Base-by-base conservation (phyloP, 2,113 vertebrate genomes). In the Gracilinanus agilis region DNA sequence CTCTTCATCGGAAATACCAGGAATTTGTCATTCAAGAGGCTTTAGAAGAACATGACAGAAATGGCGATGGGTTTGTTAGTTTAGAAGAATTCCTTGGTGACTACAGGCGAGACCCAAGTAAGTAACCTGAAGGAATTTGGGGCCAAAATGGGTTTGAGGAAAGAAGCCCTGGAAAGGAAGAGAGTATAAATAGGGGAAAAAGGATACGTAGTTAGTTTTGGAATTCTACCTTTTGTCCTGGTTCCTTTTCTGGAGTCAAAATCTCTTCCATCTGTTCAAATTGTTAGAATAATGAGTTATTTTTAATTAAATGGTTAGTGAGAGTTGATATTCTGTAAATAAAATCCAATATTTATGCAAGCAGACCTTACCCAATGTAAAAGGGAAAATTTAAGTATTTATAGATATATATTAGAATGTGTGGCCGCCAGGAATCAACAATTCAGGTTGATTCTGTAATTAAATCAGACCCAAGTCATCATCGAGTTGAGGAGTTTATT, bases 11-110 rank as follows among this genome's bases (percentile, higher is more conserved):
- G 93, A 92, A 29, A 7, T 92, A 40, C 9, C 54, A 99, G 99
- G 99, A 99, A 92, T 99, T 99, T 97, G 99, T 99, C 75, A 99
- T 99, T 98, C 99, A 99, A 96, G 99, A 99, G 96, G 99, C 99
- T 89, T 98, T 99, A 97, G 98, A 98, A 98, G 99, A 99, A 98
- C 99, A 99, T 53, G 99, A 99, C 97, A 98, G 98, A 93, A 98
- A 99, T 92, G 98, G 99, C 90, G 99, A 99, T 97, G 99, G 99
- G 96, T 99, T 99, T 97, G 99, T 99, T 96, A 99, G 98, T 97
- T 98, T 99, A 89, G 98, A 98, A 95, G 99, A 99, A 98, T 99
- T 99, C 96, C 99, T 99, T 93, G 99, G 99, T 92, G 99, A 99
- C 95, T 98, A 99, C 93, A 98, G 99, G 93, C 98, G 98, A 96